Percentiles rank a stretch among this genome's conserved stretches.
These are phyloP conservation scores for Rhynchonycteris naso DNA, from an alignment of 2,797 vertebrate species.

Conservation along the genomic window DNA sequence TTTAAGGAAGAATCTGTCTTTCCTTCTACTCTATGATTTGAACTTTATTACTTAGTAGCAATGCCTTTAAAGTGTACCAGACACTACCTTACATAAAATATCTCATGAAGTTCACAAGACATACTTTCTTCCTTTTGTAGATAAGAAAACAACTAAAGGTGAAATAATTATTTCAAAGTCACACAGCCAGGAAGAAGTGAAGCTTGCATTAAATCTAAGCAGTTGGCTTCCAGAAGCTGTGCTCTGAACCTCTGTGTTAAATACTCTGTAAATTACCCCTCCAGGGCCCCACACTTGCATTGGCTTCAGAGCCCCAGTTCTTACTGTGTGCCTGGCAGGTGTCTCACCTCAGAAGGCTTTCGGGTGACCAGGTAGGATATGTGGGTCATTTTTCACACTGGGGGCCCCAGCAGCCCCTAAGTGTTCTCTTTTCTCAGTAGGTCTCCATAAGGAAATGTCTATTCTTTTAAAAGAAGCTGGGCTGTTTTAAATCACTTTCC, in stretches of 20 bases:
- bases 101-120: neutral
- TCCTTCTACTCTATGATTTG: neutral
- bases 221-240: neutral
- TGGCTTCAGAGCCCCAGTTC: neutral
- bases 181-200: neutral
- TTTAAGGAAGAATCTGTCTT: neutral
- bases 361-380: neutral
- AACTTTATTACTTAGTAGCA: neutral
- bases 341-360: neutral
- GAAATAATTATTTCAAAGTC: neutral
- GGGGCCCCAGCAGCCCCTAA: neutral
- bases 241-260: no score
- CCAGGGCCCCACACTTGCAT: no score
- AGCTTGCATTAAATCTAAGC: neutral
- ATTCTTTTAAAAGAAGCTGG: constrained; percentile 57
- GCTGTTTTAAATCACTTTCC: constrained; percentile 67
- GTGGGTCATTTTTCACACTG: neutral
- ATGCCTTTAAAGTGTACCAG: neutral
- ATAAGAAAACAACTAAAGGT: neutral
- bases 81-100: neutral
- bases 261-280: fast-evolving
- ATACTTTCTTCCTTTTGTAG: neutral
- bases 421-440: constrained; percentile 24
- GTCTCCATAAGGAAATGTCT: constrained; percentile 50
- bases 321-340: neutral